Evolutionary conservation across 2,113 vertebrate species (phyloP).

Genomic region (Aix galericulata): DNA sequence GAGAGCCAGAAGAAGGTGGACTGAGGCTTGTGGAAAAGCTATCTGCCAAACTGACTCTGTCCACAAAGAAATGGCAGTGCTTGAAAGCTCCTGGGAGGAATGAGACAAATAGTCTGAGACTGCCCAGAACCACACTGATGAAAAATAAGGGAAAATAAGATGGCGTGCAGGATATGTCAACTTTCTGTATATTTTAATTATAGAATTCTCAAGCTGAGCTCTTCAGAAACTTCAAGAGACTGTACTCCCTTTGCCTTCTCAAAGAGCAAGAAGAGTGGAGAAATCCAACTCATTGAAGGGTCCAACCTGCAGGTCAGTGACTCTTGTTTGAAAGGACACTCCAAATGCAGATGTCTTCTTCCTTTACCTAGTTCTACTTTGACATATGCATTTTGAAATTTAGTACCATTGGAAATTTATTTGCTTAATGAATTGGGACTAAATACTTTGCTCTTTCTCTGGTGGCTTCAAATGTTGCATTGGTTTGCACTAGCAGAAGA

Average conservation of each 20-base stretch:
- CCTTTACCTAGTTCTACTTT: not conserved
- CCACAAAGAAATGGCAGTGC: not conserved
- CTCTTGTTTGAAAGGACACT: not conserved
- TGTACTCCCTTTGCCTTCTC: rapidly evolving
- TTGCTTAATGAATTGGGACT: not conserved
- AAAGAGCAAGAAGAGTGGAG: not conserved
- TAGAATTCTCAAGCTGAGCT: not conserved
- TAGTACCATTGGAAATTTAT: not conserved
- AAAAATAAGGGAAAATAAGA: not conserved
- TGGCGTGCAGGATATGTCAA: not conserved
- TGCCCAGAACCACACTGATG: not conserved
- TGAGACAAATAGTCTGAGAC: not conserved
- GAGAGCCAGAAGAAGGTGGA: not conserved
- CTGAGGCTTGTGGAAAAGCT: not conserved
- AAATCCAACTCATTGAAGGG: not conserved
- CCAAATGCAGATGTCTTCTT: rapidly evolving
- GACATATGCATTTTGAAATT: not conserved
- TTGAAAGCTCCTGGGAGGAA: not conserved
- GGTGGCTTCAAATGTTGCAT: not conserved
- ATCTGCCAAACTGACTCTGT: not conserved
- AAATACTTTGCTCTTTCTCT: not conserved
- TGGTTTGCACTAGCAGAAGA: not conserved
- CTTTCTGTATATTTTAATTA: not conserved
- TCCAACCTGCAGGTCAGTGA: not conserved
- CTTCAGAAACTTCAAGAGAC: not conserved